These are phyloP conservation scores for Gymnocypris eckloni DNA, from an alignment of 2,797 vertebrate genomes.

Conservation along the genomic window DNA sequence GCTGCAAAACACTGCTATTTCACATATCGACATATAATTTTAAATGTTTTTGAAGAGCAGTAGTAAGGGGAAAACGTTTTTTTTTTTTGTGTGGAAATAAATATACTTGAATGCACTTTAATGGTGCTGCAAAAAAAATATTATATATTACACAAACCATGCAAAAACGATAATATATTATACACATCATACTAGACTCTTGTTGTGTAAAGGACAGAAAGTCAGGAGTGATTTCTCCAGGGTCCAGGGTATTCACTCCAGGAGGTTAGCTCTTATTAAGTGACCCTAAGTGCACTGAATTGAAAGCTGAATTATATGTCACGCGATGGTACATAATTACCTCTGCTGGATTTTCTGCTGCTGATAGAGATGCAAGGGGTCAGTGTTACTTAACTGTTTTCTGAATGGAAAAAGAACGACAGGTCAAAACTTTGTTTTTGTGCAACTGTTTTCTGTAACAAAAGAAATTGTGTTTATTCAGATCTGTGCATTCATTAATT, in stretches of 20 bases:
- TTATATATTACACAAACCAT: neutral
- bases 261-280: neutral
- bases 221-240: neutral
- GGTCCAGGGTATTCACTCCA: neutral
- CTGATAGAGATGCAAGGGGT: neutral
- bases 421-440: neutral
- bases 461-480: constrained; percentile 2
- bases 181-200: neutral
- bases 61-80: neutral
- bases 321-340: neutral
- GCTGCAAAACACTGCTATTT: neutral
- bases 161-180: neutral
- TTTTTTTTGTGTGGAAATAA: neutral
- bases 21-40: neutral
- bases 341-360: neutral
- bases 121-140: neutral
- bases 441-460: neutral
- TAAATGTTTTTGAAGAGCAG: neutral
- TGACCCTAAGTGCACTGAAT: neutral
- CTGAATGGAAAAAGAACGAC: neutral
- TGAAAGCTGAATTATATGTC: constrained; percentile 7
- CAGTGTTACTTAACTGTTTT: neutral
- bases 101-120: neutral
- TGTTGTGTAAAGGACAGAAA: neutral
- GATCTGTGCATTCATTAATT: neutral